A percentile compares a stretch with the other conserved stretches of the same genome.
phyloP scores from a whole-genome alignment of 2,113 vertebrate species.

The Platycercus adscitus region DNA sequence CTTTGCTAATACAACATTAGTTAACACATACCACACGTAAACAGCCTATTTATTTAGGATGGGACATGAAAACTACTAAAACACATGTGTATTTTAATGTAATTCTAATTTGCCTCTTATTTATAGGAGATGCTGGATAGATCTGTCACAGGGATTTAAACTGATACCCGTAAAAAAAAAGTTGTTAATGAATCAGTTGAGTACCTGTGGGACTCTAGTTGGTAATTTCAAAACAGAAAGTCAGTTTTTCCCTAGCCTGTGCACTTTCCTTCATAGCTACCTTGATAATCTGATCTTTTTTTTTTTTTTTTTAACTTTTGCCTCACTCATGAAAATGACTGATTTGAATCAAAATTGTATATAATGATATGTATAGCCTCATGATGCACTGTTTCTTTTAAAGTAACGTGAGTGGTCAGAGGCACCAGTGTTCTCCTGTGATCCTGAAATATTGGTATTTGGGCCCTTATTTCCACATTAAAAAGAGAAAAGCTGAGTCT shows the following conservation, averaged over 20 bases:
- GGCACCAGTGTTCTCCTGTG: not conserved
- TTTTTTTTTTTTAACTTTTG: not conserved
- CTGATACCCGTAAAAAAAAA: slow-evolving; percentile 24
- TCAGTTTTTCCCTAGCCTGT: not conserved
- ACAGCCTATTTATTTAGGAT: slow-evolving; percentile 9
- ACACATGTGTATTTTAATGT: slow-evolving; percentile 25
- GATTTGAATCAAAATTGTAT: not conserved
- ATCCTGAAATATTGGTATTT: not conserved
- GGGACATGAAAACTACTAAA: not conserved
- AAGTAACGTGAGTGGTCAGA: not conserved
- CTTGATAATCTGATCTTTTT: not conserved
- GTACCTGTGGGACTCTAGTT: not conserved
- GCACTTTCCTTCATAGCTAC: not conserved
- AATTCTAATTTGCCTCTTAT: slow-evolving; percentile 55
- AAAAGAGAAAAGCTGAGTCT: not conserved
- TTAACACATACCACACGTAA: not conserved
- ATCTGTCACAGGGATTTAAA: slow-evolving; percentile 18
- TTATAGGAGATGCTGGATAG: slow-evolving; percentile 39
- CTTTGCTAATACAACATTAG: not conserved
- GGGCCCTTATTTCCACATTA: not conserved
- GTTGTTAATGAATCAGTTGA: not conserved
- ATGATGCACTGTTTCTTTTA: not conserved
- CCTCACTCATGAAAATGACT: not conserved
- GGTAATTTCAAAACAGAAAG: not conserved
- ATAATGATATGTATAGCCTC: not conserved